Base-by-base conservation (phyloP, 2,888 invertebrate species). In the Lasioglossum vierecki region DNA sequence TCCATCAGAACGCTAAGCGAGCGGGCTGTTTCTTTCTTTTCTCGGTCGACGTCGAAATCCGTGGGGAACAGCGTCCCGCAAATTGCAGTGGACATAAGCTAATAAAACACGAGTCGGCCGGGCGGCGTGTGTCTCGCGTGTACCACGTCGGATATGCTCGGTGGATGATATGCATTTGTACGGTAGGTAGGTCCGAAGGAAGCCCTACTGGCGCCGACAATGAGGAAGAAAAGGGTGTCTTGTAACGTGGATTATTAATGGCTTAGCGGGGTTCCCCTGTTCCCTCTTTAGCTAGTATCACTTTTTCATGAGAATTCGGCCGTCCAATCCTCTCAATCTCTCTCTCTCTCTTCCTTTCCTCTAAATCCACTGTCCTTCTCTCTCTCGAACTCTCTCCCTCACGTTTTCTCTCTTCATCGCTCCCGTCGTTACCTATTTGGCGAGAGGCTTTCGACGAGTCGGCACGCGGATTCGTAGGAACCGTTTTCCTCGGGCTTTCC, bases 151-250 rank as follows among this genome's bases (percentile, higher is more conserved):
- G 93, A 94, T 94, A 92, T 93, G 90, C 92, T 88, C 90, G 91
- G 92, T 92, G 93, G 92, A 93, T 94, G 93, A 94, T 94, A 93
- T 93, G 94, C 94, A 94, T 94, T 94, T 94, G 91, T 94, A 94
- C 91, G 94, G 93, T 91, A 89, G 83, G 76, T 86, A 92, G 91
- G 91, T 93, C 93, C 92, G 91, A 86, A 41, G 22, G 94, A 94
- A 94, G 91, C 93, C 94, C 88, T 94, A 94, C 77, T 46, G 39
- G 66, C 68, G 49, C 70, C 49, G 76, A 76, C 60, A 63, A 73
- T 74, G 53, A 68, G 49, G 72, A 75, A 79, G 68, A 77, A 78
- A 82, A 84, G 77, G 60, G 71, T 60, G 49, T 89, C 88, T 89
- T 89, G 91, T 93, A 93, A 93, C 91, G 78, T 88, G 90, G 92